Evolutionary conservation across 2,113 vertebrate genomes (phyloP).

Genomic region (Mus spicilegus): DNA sequence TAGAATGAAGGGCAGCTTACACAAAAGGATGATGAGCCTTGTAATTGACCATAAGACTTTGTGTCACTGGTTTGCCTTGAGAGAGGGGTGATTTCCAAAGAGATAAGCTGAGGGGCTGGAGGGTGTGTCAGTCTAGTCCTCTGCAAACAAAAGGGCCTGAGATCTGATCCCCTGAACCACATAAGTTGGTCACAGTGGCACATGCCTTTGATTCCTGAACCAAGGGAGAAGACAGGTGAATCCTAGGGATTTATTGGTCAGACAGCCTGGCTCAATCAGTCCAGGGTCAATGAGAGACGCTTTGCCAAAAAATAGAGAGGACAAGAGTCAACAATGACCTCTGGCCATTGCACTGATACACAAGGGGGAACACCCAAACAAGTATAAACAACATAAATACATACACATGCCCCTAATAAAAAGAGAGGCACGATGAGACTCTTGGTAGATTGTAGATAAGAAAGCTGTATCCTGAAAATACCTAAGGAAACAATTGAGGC

Average conservation of each 20-base stretch:
- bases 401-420: neutral
- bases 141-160: neutral
- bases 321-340: neutral
- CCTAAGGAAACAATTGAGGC: rapidly evolving
- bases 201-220: no score
- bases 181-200: neutral
- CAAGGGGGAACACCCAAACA: neutral
- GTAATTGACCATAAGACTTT: neutral
- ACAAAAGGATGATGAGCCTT: neutral
- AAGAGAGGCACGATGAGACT: neutral
- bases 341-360: neutral
- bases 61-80: neutral
- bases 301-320: neutral
- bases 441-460: rapidly evolving
- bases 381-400: no score
- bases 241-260: neutral
- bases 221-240: neutral
- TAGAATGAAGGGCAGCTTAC: neutral
- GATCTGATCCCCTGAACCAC: no score
- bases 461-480: neutral
- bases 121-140: no score
- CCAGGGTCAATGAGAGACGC: neutral
- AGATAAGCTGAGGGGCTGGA: neutral
- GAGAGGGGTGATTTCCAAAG: neutral
- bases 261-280: neutral